These are phyloP conservation scores for Cyanoliseus patagonus DNA, from an alignment of 2,113 vertebrate species.

Conservation along the genomic window DNA sequence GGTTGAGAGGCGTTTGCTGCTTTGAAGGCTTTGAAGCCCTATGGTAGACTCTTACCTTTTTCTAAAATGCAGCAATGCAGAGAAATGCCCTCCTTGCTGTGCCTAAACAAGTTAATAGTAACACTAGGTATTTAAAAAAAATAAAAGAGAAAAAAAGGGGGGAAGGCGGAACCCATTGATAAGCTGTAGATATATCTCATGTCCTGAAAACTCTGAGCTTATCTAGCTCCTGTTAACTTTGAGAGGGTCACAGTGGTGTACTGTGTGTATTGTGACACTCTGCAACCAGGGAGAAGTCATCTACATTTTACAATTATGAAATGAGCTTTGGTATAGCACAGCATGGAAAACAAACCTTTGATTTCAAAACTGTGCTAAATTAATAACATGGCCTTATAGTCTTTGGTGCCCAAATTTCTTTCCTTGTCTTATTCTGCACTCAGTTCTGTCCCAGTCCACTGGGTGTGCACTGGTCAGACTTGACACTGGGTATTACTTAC, in stretches of 20 bases:
- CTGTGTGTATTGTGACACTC: not conserved
- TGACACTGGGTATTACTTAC: not conserved
- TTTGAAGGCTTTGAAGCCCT: not conserved
- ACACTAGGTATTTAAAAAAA: not conserved
- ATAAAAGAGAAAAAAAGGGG: accelerated
- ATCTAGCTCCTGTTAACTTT: not conserved
- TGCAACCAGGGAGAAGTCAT: not conserved
- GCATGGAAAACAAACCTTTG: not conserved
- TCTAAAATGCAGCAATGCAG: not conserved
- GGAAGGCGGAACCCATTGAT: not conserved
- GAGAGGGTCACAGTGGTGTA: not conserved
- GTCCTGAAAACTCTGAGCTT: not conserved
- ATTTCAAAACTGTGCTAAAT: not conserved
- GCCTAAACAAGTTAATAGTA: not conserved
- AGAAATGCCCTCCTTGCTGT: not conserved
- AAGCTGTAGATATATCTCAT: not conserved
- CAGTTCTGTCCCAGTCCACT: not conserved
- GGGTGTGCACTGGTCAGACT: not conserved
- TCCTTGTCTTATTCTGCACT: not conserved
- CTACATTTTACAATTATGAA: not conserved
- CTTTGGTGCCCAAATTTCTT: not conserved
- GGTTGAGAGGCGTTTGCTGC: not conserved
- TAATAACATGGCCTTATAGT: not conserved
- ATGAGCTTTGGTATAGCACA: not conserved
- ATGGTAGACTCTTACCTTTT: not conserved